Percentiles rank a stretch among this genome's conserved stretches.
Evolutionary conservation across 1,140 invertebrate genomes (phyloP).

Genomic region (Chionoecetes opilio): DNA sequence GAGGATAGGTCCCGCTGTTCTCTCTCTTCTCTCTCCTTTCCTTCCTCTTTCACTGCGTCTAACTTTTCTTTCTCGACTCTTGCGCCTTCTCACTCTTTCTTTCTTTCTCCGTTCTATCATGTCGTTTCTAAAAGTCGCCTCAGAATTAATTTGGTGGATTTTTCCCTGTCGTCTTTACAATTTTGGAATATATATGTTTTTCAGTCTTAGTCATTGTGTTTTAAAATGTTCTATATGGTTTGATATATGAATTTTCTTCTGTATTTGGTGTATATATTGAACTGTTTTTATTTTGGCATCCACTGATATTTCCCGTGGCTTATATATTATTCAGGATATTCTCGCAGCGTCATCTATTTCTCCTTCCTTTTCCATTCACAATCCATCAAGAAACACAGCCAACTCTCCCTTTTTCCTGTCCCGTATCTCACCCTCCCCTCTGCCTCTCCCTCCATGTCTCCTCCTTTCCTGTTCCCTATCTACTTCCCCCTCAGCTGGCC

Average conservation of each 20-base stretch:
- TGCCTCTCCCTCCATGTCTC: background rate
- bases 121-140: background rate
- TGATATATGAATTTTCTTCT: background rate
- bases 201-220: background rate
- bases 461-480: background rate
- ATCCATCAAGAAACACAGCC: constrained; percentile 16
- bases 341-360: background rate
- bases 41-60: background rate
- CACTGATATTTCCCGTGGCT: background rate
- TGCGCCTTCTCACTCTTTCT: background rate
- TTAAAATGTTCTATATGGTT: background rate
- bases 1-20: background rate
- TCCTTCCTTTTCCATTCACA: constrained; percentile 18
- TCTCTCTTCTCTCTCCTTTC: constrained; percentile 12
- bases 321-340: background rate
- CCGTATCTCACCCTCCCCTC: constrained; percentile 11
- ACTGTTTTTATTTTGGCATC: background rate
- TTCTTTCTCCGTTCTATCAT: background rate
- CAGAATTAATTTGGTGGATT: no score
- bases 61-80: background rate
- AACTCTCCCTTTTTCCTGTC: constrained; percentile 35
- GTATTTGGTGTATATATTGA: background rate
- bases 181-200: background rate
- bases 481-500: background rate
- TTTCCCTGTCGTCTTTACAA: background rate